A percentile compares a stretch with the other conserved stretches of the same genome.
These are phyloP conservation scores for Cyphomyrus discorhynchus DNA, from an alignment of 2,113 vertebrate genomes.

Conservation along the genomic window DNA sequence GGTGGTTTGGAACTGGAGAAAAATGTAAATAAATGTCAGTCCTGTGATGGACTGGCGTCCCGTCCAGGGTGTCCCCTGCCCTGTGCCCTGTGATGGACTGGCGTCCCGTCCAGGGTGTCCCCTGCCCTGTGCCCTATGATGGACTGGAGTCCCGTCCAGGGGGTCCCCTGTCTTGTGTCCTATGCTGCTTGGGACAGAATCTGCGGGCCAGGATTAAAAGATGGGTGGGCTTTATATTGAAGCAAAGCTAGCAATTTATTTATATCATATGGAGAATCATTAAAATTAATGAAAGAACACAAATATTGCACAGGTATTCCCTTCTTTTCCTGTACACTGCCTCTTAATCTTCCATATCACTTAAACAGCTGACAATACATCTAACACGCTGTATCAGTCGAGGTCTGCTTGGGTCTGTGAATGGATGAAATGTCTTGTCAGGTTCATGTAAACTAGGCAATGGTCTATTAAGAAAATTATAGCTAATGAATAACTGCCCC, in stretches of 20 bases:
- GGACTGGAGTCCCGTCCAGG: no score
- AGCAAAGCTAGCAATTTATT: background rate
- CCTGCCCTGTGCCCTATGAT: background rate
- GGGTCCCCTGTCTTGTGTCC: slow-evolving; percentile 31
- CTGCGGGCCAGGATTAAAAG: background rate
- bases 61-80: background rate
- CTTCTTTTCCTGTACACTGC: background rate
- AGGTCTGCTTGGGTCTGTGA: background rate
- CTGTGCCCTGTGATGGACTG: background rate
- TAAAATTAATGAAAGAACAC: background rate
- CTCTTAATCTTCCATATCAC: background rate
- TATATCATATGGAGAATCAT: background rate
- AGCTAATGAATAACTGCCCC: slow-evolving; percentile 35
- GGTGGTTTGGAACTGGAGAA: background rate
- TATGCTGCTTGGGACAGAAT: background rate
- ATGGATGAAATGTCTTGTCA: slow-evolving; percentile 27
- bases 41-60: background rate
- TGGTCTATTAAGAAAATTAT: slow-evolving; percentile 48
- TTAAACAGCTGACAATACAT: background rate
- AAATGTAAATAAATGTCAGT: background rate
- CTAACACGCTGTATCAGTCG: background rate
- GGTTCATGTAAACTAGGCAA: slow-evolving; percentile 52
- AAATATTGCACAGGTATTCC: background rate
- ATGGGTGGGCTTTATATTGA: background rate
- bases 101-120: background rate